Evolutionary conservation across 30 jellyfish, hydroid and myxozoan genomes (phyloP).

Genomic region (Catostylus mosaicus): DNA sequence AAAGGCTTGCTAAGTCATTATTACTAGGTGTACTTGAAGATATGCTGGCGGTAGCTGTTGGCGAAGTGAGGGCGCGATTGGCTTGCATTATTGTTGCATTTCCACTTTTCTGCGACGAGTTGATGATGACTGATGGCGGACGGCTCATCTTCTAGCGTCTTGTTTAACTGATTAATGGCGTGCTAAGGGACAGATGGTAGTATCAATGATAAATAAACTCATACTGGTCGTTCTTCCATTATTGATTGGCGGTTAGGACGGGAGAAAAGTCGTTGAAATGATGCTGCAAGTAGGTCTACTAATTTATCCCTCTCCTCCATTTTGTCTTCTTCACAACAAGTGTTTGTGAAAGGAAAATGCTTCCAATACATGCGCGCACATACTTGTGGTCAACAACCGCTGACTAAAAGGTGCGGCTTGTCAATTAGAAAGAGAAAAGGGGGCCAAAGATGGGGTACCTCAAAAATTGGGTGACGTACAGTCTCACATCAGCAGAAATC

Average conservation of each 20-base stretch:
- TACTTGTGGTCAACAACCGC: conserved; percentile 16
- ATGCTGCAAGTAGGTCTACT: not conserved
- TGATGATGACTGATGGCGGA: conserved; percentile 81
- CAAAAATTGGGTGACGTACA: too few species aligned
- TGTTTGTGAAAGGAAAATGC: conserved; percentile 16
- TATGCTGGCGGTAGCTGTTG: conserved; percentile 58
- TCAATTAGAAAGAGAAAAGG: not conserved
- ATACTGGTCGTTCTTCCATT: conserved; percentile 2
- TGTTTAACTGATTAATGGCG: not conserved
- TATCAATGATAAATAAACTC: not conserved
- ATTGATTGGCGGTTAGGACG: not conserved
- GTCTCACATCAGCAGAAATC: too few species aligned
- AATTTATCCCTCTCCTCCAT: not conserved
- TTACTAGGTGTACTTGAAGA: conserved; percentile 76
- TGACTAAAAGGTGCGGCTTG: conserved; percentile 4
- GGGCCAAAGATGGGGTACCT: not conserved
- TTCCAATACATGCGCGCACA: conserved; percentile 45
- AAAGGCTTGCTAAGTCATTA: conserved; percentile 95
- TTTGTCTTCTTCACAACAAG: conserved; percentile 22
- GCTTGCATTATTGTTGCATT: conserved; percentile 84
- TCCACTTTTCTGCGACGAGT: conserved; percentile 77
- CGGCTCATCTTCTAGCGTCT: conserved; percentile 60
- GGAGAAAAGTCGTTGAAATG: not conserved
- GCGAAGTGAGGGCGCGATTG: conserved; percentile 59
- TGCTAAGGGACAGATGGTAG: not conserved